Conservation (phyloP, 2,888 invertebrate species). For the Polyploca ridens region DNA sequence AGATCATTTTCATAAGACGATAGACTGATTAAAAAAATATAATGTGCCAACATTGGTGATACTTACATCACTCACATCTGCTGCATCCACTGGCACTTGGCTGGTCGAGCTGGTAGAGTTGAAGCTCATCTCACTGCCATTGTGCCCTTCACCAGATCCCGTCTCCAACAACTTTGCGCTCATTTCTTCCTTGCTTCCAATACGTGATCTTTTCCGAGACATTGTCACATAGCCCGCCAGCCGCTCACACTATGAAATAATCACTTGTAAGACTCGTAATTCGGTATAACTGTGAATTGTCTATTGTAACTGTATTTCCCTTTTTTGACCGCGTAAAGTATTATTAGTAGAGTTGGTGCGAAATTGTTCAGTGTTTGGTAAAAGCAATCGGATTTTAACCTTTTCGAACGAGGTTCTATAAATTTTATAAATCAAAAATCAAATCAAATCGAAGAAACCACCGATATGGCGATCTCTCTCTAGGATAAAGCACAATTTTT, state of each 20-base stretch:
- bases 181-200: constrained; percentile 64
- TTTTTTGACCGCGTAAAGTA: background rate
- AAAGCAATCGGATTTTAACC: too few relatives aligned
- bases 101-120: constrained; percentile 52
- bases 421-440: too few relatives aligned
- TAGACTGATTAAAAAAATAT: background rate
- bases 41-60: constrained; percentile 7
- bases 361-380: background rate
- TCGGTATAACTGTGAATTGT: constrained; percentile 3
- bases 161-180: constrained; percentile 59
- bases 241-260: constrained; percentile 10
- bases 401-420: background rate
- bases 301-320: background rate
- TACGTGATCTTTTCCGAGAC: constrained; percentile 74
- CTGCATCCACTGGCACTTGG: constrained; percentile 40
- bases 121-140: constrained; percentile 64
- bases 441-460: too few relatives aligned
- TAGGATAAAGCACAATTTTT: too few relatives aligned
- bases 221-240: constrained; percentile 69
- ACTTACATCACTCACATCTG: constrained; percentile 51
- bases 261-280: background rate
- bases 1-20: too few relatives aligned
- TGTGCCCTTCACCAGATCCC: constrained; percentile 56
- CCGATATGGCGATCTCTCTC: too few relatives aligned
- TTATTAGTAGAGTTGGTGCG: background rate